These are phyloP conservation scores for Liopterus haemorrhoidalis DNA, from an alignment of 2,888 invertebrate genomes.

Conservation along the genomic window DNA sequence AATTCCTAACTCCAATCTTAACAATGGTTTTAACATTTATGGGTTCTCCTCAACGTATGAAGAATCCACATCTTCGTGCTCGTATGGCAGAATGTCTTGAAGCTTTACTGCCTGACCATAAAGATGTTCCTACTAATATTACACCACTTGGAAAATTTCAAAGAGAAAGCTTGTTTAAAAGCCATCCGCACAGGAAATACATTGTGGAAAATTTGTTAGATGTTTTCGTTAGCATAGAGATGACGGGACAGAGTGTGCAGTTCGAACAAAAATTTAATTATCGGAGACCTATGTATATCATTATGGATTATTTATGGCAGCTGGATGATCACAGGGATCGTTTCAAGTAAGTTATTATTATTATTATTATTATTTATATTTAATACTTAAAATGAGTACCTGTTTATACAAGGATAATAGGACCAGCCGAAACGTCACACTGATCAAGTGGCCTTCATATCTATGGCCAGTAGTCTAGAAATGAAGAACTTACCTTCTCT, in stretches of 20 bases:
- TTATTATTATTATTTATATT: conserved; percentile 6
- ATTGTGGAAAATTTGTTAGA: conserved; percentile 74
- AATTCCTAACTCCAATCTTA: conserved; percentile 62
- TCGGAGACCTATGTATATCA: conserved; percentile 87
- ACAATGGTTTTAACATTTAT: conserved; percentile 80
- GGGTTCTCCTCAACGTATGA: conserved; percentile 69
- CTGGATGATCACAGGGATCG: conserved; percentile 69
- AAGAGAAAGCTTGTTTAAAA: conserved; percentile 67
- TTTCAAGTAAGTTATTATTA: conserved; percentile 57
- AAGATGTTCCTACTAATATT: conserved; percentile 49
- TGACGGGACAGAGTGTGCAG: conserved; percentile 92
- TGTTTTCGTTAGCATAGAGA: conserved; percentile 96
- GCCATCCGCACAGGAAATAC: conserved; percentile 68
- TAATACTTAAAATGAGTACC: no score
- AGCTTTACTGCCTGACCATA: conserved; percentile 69
- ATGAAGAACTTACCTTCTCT: no score
- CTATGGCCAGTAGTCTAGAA: no score
- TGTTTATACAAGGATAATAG: no score
- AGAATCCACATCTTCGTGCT: conserved; percentile 90
- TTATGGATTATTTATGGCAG: conserved; percentile 88
- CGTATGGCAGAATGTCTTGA: conserved; percentile 85
- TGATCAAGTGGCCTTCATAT: no score
- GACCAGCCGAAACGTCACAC: no score
- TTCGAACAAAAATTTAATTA: conserved; percentile 98
- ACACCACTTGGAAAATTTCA: conserved; percentile 52